Base-by-base conservation (phyloP, 2,113 vertebrate species). In the Myotis yumanensis region DNA sequence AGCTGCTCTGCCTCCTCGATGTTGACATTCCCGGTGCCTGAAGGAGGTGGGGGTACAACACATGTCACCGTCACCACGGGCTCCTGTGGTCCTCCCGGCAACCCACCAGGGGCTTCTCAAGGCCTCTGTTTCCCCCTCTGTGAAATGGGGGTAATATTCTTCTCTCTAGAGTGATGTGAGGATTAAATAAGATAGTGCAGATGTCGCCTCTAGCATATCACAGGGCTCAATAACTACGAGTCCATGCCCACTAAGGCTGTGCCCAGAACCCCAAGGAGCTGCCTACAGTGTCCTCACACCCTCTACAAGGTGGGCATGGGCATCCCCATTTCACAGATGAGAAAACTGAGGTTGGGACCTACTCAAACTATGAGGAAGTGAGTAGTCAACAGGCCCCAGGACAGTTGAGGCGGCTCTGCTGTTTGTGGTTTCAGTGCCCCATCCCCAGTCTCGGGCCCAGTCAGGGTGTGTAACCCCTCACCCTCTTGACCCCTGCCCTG, bases 21-120 rank as follows among this genome's bases (percentile, higher is more conserved):
- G 14, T 99, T 99, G 95, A 99, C 99, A 86, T 99, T 99, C 92
- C 99, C 99, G 0, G 99, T 99, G n/a, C 99, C 99, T 99, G 97
- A 6, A 46, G 91, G 48, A 22, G 71, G 68, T 2, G 40, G 22
- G 25, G 93, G 25, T n/a, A 48, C 1, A 68, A 54, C 43, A 64
- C 28, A 25, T 0, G 4, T 93, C 73, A 81, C 86, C 23, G n/a
- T 23, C 37, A 11, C 51, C 48, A 22, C 11, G 2, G 5, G 37
- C 57, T 37, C 51, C 59, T 72, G 7, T 4, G 16, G 59, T 7
- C 48, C 54, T 43, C 48, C 69, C 52, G 28, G 80, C 25, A 91
- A 59, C 40, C 83, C 16, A 30, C 37, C 30, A 66, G 75, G 59
- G 75, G 37, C 37, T 64, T 93, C 66, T 25, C 37, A 7, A 23